Evolutionary conservation across 2,888 invertebrate species (phyloP), one percentile per base, ranked within the genome.

Genomic region (Monopis laevigella): DNA sequence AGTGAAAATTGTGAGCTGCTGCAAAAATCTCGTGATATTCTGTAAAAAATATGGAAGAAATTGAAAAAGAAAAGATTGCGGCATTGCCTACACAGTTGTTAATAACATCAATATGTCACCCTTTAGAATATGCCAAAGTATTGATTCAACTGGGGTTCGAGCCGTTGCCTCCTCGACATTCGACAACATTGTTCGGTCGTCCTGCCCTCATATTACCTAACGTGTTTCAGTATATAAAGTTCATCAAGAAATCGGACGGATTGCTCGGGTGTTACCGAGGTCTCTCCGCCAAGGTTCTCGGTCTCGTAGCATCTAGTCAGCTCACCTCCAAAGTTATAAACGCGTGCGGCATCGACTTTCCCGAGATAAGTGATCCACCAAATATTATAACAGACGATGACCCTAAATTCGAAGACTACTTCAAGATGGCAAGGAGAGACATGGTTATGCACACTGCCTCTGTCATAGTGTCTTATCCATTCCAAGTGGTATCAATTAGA

Each of bases 91-190:
- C 81, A 41, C 84, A 87, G 54, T 71, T 88, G 51, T 62, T 87
- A 32, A 65, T 88, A 44, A 88, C 86, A 49, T 86, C 88, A 43
- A 70, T 87, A 51, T 84, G 90, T 45, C 90, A 93, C 67, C 93
- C 93, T 2, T 84, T 93, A 58, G 93, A 93, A 71, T 93, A 93
- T 75, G 91, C 92, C 40, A 94, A 93, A 83, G 86, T 92, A 49
- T 82, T 94, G 38, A 92, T 92, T 61, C 92, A 96, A 88, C 85
- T 96, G 55, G 96, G 96, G 8, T 89, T 92, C 81, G 96, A 96
- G 68, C 96, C 96, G 1, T 82, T 96, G 44, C 71, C 89, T 17
- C 91, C 96, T 5, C 84, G 85, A 56, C 86, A 88, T 41, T 88
- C 91, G 4, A 89, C 84, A 50, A 92, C 91, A 29, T 66, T 96